Base-by-base conservation (phyloP, 2,888 invertebrate species). In the Drosophila demipolita region DNA sequence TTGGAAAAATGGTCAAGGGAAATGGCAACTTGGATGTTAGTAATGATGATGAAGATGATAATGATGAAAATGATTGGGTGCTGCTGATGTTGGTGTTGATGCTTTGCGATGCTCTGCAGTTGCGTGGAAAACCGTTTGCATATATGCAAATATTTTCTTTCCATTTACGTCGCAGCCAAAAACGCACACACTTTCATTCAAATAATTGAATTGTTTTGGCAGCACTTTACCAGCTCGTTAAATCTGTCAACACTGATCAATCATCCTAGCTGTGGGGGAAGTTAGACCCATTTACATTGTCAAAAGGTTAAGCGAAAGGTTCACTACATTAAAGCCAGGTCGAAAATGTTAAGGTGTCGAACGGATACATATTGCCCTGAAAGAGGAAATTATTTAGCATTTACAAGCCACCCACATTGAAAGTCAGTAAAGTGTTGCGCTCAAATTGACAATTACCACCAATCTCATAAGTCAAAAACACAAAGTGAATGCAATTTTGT, bases 221-320 rank as follows among this genome's bases (percentile, higher is more conserved):
- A 83, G 90, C 88, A 90, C 87, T 88, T 88, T 90, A 71, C 64
- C 89, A 87, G 85, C 87, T 90, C 90, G 89, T 90, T 88, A 89
- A 89, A 84, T 89, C 83, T 87, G 88, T 89, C 90, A 90, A 89
- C 90, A 83, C 80, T 84, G 83, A 88, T 90, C 87, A 82, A 87
- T 89, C 90, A 87, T 73, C 58, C 53, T 42, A 48, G n/a, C 40
- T 8, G 26, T 17, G 7, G 32, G 29, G n/a, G 42, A 20, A 23
- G 26, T 55, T n/a, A 26, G 26, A 55, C 26, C 38, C 12, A n/a
- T 29, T 29, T 4, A 38, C 8, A n/a, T 38, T 15, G 15, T n/a
- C 23, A 33, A 49, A 55, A 52, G 29, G 15, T 12, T 15, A 67
- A 38, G 61, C 9, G 45, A 55, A 59, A 62, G 50, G 75, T 75